Evolutionary conservation across 2,888 invertebrate genomes (phyloP), one percentile per base, ranked within the genome.

Genomic region (Notodonta ziczac): DNA sequence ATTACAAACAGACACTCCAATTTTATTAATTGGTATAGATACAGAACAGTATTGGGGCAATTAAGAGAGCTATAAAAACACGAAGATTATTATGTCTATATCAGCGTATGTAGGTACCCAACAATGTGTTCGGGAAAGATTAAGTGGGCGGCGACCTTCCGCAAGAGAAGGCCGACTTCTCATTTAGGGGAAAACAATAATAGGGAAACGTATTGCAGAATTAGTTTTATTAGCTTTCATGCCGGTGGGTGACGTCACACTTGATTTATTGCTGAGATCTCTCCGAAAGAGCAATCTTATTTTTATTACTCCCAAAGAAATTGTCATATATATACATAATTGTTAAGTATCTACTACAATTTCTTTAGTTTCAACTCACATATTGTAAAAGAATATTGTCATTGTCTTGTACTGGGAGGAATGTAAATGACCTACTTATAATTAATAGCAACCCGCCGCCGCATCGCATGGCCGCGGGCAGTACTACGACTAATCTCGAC

Each of bases 161-260:
- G 16, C 50, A 16, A 7, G 16, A 16, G 16, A 2, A 14, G 16
- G 50, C 50, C 4, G 16, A 16, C 50, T 50, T 50, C 50, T 50
- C 50, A 50, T 50, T 50, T 16, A n/a, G 16, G 16, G 8, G 50
- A 16, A 16, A 50, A 50, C 50, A 5, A 50, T 16, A 50, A 16
- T 50, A 50, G 16, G 16, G 50, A 50, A 16, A 7, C 16, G 50
- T 16, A 50, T 50, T 16, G 50, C 4, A 16, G 50, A 50, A 16
- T 10, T 16, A 50, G 50, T 50, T 50, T 16, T 50, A 50, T 50
- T 50, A 50, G 50, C 50, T 50, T n/a, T 8, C 16, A 50, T 50
- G 50, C 16, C 50, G 50, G 16, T 4, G 50, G n/a, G 16, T 16
- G 50, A 50, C 10, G 50, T 9, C 46, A 16, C 10, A 50, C 16